Conservation (phyloP, 2,113 vertebrate species). For the Clarias magur region DNA sequence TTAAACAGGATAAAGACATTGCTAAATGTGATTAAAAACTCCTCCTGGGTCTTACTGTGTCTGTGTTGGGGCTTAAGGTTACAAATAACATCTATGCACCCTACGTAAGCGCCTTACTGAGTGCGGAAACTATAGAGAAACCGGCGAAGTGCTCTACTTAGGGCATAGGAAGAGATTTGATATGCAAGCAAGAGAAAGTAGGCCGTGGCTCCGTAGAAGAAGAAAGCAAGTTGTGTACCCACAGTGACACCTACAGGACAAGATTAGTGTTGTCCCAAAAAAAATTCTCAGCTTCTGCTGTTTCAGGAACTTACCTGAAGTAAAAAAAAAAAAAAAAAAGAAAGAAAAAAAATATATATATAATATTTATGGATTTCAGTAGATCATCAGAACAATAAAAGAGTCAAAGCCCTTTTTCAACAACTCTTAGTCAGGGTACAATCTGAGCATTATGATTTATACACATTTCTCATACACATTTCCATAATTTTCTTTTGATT, state of each 20-base stretch:
- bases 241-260: constrained; percentile 3
- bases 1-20: constrained; percentile 61
- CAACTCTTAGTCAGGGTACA: too few species aligned
- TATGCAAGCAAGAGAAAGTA: too few species aligned
- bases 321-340: too few species aligned
- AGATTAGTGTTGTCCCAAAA: not conserved
- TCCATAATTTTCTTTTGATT: too few species aligned
- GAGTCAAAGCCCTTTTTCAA: too few species aligned
- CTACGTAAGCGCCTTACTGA: not conserved
- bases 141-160: not conserved
- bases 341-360: too few species aligned
- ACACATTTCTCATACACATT: too few species aligned
- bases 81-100: not conserved
- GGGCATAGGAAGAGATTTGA: not conserved
- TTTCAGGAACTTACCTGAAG: not conserved
- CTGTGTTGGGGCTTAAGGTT: not conserved
- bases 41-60: too few species aligned
- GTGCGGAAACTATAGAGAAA: not conserved
- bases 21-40: not conserved
- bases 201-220: constrained; percentile 10
- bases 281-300: not conserved
- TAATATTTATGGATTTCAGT: too few species aligned
- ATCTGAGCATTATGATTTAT: too few species aligned
- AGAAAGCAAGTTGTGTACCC: not conserved
- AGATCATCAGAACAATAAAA: too few species aligned